Evolutionary conservation across 1,140 invertebrate genomes (phyloP).

Genomic region (Proctacanthus coquilletti): DNA sequence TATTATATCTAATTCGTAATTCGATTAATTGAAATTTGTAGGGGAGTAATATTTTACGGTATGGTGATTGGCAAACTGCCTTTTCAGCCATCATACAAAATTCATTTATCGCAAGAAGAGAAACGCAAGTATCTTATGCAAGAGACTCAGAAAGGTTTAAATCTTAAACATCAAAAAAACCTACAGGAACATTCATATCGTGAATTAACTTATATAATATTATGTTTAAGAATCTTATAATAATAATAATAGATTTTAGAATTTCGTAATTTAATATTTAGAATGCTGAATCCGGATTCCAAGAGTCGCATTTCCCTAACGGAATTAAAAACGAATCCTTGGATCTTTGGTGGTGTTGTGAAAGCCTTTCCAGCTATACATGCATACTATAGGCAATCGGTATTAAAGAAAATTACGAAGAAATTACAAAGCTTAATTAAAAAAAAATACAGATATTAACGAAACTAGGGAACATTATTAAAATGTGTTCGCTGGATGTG

Average conservation of each 20-base stretch:
- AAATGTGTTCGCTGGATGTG: too few species aligned
- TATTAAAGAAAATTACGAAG: too few species aligned
- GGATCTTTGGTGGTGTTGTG: slow-evolving; percentile 28
- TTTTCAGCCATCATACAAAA: slow-evolving; percentile 34
- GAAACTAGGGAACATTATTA: too few species aligned
- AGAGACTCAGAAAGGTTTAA: slow-evolving; percentile 45
- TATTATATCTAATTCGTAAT: not conserved
- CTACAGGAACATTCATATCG: slow-evolving; percentile 26
- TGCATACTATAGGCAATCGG: too few species aligned
- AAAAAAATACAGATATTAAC: too few species aligned
- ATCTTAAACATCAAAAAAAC: slow-evolving; percentile 29
- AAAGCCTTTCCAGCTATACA: too few species aligned
- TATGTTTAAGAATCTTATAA: not conserved
- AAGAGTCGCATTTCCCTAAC: slow-evolving; percentile 32
- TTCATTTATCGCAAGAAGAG: slow-evolving; percentile 34
- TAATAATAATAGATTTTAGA: slow-evolving; percentile 5
- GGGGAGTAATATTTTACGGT: slow-evolving; percentile 49
- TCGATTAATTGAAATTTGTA: slow-evolving; percentile 15
- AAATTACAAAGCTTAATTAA: too few species aligned
- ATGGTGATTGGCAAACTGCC: slow-evolving; percentile 51
- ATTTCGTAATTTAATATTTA: slow-evolving; percentile 31
- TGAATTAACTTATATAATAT: slow-evolving; percentile 7
- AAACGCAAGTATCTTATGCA: slow-evolving; percentile 40
- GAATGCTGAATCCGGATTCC: slow-evolving; percentile 29
- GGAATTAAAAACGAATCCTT: slow-evolving; percentile 32